Evolutionary conservation across 2,888 invertebrate species (phyloP), one percentile per base, ranked within the genome.

Genomic region (Adelognathus sp.): DNA sequence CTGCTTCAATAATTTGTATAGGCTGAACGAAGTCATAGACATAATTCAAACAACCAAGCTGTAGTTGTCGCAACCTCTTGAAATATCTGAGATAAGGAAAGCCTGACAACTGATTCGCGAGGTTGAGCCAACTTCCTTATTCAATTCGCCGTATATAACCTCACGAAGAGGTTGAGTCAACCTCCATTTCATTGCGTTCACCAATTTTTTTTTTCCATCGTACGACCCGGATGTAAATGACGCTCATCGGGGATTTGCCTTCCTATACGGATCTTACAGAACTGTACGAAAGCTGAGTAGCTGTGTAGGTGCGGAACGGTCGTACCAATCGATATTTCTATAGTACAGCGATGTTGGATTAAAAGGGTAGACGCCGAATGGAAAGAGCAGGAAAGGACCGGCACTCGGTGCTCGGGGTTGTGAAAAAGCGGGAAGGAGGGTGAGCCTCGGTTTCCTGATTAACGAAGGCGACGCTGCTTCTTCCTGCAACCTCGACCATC

Each of bases 251-350:
- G 80, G 80, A 81, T 78, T 56, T 73, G 72, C 33, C 80, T 67
- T 66, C 71, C 74, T 70, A 76, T 72, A 67, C 58, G 82, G 81
- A 64, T 77, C 80, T 83, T 74, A 81, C 75, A 79, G 75, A 60
- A 64, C 74, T 81, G 81, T 79, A 81, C 75, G 81, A 76, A 81
- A 84, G 76, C 76, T 84, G 84, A 86, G 85, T 86, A 85, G 81
- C 83, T 83, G 81, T 81, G 80, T 80, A 82, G 81, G 82, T 74
- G 76, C 58, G 54, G 44, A 66, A 39, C 76, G 80, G 79, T 80
- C 81, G 73, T 76, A 73, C 84, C 86, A 87, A 87, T 87, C 87
- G 87, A 87, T 87, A 87, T 87, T 85, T 85, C 85, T 86, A 84
- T 85, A 83, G 81, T 84, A 78, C 78, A 79, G 80, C 33, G 70